Conservation (phyloP, 1,140 invertebrate species). For the Zaprionus kolodkinae region DNA sequence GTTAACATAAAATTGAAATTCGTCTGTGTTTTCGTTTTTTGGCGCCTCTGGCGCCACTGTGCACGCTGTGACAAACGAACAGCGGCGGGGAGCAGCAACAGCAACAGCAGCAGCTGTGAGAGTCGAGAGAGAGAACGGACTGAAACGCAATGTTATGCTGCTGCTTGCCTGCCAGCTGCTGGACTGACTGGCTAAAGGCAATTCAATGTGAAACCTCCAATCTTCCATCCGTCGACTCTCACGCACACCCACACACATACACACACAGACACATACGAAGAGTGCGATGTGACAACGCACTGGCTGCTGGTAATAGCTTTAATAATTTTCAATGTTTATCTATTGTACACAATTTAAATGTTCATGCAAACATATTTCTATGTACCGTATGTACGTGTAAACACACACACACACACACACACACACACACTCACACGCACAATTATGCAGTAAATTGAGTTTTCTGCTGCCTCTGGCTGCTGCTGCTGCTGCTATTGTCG, state of each 20-base stretch:
- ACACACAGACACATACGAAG: constrained; percentile 14
- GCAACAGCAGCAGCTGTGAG: constrained; percentile 16
- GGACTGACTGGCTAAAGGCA: constrained; percentile 32
- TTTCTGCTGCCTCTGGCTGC: constrained; percentile 16
- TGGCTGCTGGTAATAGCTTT: constrained; percentile 30
- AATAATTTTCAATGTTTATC: constrained; percentile 49
- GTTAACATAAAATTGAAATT: constrained; percentile 19
- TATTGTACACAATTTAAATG: constrained; percentile 24
- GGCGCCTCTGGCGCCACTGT: constrained; percentile 41
- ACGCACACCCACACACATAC: constrained; percentile 33
- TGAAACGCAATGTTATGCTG: constrained; percentile 6
- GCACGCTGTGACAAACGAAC: constrained; percentile 9
- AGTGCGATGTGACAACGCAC: constrained; percentile 23
- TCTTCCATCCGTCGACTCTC: constrained; percentile 3
- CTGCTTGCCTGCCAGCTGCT: constrained; percentile 40
- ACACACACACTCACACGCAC: constrained; percentile 4
- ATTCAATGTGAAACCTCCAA: constrained; percentile 36
- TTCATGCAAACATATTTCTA: constrained; percentile 9
- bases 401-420: neutral
- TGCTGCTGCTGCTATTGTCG: neutral
- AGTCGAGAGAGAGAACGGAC: constrained; percentile 11
- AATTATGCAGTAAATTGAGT: constrained; percentile 34
- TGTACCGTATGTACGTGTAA: neutral
- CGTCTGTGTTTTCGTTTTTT: constrained; percentile 27
- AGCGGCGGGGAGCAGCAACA: no score